phyloP scores from a whole-genome alignment of 2,797 vertebrate genomes.

The Acanthis flammea region DNA sequence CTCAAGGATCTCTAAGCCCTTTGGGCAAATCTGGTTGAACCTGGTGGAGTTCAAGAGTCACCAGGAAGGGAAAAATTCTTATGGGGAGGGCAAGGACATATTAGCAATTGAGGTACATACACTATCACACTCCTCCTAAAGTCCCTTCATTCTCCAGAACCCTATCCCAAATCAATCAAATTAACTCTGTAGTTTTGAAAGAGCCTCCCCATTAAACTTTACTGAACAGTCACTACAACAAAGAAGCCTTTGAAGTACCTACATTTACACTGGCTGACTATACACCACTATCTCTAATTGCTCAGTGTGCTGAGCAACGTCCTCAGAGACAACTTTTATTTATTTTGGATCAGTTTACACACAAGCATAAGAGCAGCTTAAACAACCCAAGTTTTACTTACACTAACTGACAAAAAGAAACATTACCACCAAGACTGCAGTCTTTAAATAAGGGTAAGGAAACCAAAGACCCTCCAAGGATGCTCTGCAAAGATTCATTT shows the following conservation, averaged over 20 bases:
- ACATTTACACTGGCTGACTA: neutral
- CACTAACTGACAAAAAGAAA: neutral
- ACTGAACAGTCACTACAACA: neutral
- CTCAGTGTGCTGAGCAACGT: neutral
- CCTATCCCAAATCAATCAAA: neutral
- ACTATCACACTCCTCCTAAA: too few relatives aligned
- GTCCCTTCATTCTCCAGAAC: neutral
- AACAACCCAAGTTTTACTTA: neutral
- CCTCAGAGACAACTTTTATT: conserved; percentile 1
- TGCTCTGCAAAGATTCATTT: neutral
- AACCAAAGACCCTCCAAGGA: neutral
- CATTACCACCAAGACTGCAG: neutral
- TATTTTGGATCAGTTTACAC: conserved; percentile 22
- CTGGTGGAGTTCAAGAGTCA: neutral
- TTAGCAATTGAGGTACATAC: neutral
- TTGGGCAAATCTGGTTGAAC: neutral
- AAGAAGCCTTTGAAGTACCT: neutral
- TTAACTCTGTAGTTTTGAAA: neutral
- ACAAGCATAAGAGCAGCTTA: neutral
- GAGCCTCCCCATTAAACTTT: neutral
- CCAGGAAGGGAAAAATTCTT: neutral
- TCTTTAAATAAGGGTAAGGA: neutral
- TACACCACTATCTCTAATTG: neutral
- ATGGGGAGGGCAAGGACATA: accelerated
- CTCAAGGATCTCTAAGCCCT: neutral